Evolutionary conservation across 2,113 vertebrate species (phyloP), one percentile per base, ranked within the genome.

Genomic region (Pagrus major): DNA sequence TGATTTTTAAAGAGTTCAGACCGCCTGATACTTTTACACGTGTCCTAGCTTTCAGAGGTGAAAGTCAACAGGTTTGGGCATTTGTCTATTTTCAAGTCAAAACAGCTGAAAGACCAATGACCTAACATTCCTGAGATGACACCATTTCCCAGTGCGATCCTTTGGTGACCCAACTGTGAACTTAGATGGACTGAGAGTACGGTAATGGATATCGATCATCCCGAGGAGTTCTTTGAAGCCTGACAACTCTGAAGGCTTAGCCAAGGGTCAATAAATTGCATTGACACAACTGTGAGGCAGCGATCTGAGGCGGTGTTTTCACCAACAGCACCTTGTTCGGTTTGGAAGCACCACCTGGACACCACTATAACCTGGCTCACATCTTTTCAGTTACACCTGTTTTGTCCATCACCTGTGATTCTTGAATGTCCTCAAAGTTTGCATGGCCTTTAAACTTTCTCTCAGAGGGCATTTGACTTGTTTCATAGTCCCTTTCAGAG

Each of bases 161-260:
- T 71, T 71, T 3, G 14, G 60, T 79, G 67, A 64, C 65, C 23
- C 33, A 72, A 51, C 56, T 75, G 10, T 65, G 56, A 76, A 63
- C 51, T 61, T 21, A 27, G 79, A 91, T 55, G 54, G 23, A 84
- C 83, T 78, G 69, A 76, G 66, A 25, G 37, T 44, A 74, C 20
- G 37, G 76, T 92, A 90, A 93, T 92, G 90, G 78, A 89, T 88
- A 93, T 91, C 42, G 88, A 93, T 89, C 85, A 87, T 73, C 67
- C 65, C 18, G 27, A 70, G 46, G 75, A 81, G 81, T 46, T 85
- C 65, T 86, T 71, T 91, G 83, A 92, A 86, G 65, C 75, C 35
- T 76, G 64, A 70, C 83, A 85, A 65, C 67, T 80, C 71, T 49
- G 63, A 80, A 60, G 76, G 78, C 81, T 88, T 72, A 76, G 61